Evolutionary conservation across 2,888 invertebrate genomes (phyloP), one percentile per base, ranked within the genome.

Genomic region (Fragum whitleyi): DNA sequence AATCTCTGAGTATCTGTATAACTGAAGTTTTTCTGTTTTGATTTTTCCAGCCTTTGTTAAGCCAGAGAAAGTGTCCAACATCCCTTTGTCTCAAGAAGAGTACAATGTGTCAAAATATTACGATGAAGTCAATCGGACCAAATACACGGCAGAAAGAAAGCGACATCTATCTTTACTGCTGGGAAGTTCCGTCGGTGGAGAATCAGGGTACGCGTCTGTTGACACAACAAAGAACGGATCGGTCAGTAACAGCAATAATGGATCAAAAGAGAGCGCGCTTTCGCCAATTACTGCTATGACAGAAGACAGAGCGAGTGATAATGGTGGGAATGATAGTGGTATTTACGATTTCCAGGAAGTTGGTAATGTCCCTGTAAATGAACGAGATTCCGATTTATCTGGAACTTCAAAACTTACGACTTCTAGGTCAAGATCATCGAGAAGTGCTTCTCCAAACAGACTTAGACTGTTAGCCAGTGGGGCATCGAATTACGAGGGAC

Each of bases 111-210:
- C 88, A 28, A 81, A 87, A 59, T 88, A 90, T 70, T 90, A 89
- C 77, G 86, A 85, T 23, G 86, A 88, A 74, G 86, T 90, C 0
- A 89, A 91, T 69, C 81, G 89, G 51, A 84, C 81, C 23, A 90
- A 90, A 70, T 91, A 88, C 67, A 91, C 90, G 7, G 74, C 72
- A 19, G 89, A 91, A 68, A 78, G 89, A 65, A 90, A 88, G 67
- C 79, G 86, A 11, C 84, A 89, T 19, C 81, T 91, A 16, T 89
- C 89, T 14, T 79, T 76, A 11, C 78, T 91, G 23, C 81, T 91
- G 1, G 89, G 89, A 9, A 89, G 89, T 65, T 88, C 88, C 1
- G 59, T n/a, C 1, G 73, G 73, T 14, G 65, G 65, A 29, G 65
- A 65, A 65, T 65, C 65, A 26, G 65, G 65, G 23, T 65, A 65